Percentiles rank a stretch among this genome's conserved stretches.
phyloP scores from a whole-genome alignment of 1,140 invertebrate species.

The Hyphantria cunea region DNA sequence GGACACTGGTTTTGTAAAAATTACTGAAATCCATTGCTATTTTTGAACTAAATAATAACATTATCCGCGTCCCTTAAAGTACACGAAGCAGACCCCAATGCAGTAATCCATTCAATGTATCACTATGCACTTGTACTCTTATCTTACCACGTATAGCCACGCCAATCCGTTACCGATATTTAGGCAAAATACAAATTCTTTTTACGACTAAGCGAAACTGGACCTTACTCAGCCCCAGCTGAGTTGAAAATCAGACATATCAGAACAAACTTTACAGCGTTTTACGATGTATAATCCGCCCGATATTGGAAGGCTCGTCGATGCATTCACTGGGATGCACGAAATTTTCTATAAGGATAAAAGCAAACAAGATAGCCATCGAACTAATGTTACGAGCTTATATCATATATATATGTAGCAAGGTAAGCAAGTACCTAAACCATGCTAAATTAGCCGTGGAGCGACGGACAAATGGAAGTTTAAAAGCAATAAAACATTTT shows the following conservation, averaged over 20 bases:
- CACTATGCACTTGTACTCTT: slow-evolving; percentile 68
- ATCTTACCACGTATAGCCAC: slow-evolving; percentile 70
- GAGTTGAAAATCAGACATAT: slow-evolving; percentile 50
- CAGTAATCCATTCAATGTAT: slow-evolving; percentile 76
- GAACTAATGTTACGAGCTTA: slow-evolving; percentile 59
- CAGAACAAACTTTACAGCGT: slow-evolving; percentile 62
- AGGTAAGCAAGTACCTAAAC: slow-evolving; percentile 28
- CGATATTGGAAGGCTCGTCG: slow-evolving; percentile 78
- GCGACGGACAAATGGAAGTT: slow-evolving; percentile 37
- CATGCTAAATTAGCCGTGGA: slow-evolving; percentile 23
- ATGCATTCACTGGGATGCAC: slow-evolving; percentile 78
- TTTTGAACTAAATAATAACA: slow-evolving; percentile 37
- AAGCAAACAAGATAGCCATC: slow-evolving; percentile 80
- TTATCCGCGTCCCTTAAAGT: slow-evolving; percentile 41
- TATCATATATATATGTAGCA: slow-evolving; percentile 24
- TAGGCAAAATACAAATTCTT: slow-evolving; percentile 77
- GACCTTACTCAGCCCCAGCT: slow-evolving; percentile 42
- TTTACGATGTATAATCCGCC: slow-evolving; percentile 74
- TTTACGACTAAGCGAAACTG: slow-evolving; percentile 41
- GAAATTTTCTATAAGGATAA: slow-evolving; percentile 81
- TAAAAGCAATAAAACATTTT: slow-evolving; percentile 46
- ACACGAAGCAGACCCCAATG: slow-evolving; percentile 56
- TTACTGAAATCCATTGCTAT: slow-evolving; percentile 8
- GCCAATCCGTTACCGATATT: slow-evolving; percentile 79
- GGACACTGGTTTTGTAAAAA: slow-evolving; percentile 9